These are phyloP conservation scores for Hetaerina americana DNA, from an alignment of 1,140 invertebrate species.

Conservation along the genomic window DNA sequence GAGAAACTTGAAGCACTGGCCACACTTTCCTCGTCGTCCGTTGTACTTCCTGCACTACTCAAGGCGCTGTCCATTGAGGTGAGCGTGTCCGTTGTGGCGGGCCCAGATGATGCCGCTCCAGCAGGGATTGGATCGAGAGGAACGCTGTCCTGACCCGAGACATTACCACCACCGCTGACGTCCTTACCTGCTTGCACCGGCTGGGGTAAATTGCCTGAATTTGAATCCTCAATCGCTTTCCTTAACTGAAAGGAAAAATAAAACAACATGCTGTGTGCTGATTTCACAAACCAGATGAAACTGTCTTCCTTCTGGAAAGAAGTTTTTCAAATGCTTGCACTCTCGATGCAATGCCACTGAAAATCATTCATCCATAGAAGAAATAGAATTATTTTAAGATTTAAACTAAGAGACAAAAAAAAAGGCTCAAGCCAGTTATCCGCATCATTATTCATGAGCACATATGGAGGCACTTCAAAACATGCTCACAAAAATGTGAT, in stretches of 20 bases:
- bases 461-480: no score
- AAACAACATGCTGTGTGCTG: not conserved
- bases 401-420: no score
- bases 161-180: not conserved
- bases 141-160: not conserved
- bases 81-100: not conserved
- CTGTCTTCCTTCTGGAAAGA: no score
- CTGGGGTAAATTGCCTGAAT: conserved; percentile 39
- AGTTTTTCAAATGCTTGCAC: no score
- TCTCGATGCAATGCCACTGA: no score
- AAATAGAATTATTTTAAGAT: no score
- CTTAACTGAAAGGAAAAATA: conserved; percentile 44
- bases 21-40: not conserved
- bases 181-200: not conserved
- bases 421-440: no score
- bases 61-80: conserved; percentile 5
- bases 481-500: no score
- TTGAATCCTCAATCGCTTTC: conserved; percentile 78
- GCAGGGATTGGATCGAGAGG: not conserved
- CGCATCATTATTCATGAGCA: no score
- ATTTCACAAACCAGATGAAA: no score
- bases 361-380: no score
- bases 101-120: not conserved
- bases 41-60: not conserved
- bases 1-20: not conserved